These are phyloP conservation scores for Corythucha ciliata DNA, from an alignment of 2,888 invertebrate genomes.

Conservation along the genomic window DNA sequence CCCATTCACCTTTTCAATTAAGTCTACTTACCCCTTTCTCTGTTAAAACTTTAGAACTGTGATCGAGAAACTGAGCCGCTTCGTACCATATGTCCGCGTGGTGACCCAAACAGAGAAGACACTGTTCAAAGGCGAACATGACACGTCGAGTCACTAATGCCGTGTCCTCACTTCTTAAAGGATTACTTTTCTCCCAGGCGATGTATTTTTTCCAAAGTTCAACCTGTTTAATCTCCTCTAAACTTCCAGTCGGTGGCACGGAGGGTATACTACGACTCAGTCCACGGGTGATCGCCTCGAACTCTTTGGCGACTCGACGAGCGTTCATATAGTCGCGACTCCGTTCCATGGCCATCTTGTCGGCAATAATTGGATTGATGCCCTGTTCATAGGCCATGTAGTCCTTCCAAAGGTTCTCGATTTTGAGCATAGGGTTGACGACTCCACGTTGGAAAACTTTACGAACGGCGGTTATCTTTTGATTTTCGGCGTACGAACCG, in stretches of 20 bases:
- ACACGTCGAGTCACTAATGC: slow-evolving; percentile 86
- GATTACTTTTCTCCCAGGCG: slow-evolving; percentile 93
- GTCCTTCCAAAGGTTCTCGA: slow-evolving; percentile 95
- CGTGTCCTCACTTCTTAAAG: slow-evolving; percentile 90
- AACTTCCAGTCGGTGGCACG: slow-evolving; percentile 83
- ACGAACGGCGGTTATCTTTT: slow-evolving; percentile 95
- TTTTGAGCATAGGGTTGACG: slow-evolving; percentile 92
- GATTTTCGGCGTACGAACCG: slow-evolving; percentile 98
- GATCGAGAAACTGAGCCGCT: slow-evolving; percentile 92
- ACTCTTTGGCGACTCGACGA: slow-evolving; percentile 86
- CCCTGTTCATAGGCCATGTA: slow-evolving; percentile 94
- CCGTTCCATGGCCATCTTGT: slow-evolving; percentile 94
- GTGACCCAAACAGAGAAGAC: slow-evolving; percentile 88
- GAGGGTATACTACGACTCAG: slow-evolving; percentile 92
- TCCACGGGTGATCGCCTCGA: slow-evolving; percentile 90
- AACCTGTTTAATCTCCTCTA: slow-evolving; percentile 87
- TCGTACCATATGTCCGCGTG: slow-evolving; percentile 99
- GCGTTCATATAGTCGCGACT: slow-evolving; percentile 98
- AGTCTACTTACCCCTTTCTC: slow-evolving; percentile 74
- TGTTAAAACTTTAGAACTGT: slow-evolving; percentile 82
- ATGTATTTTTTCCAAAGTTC: slow-evolving; percentile 99
- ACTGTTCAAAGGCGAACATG: slow-evolving; percentile 98
- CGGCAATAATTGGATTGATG: slow-evolving; percentile 81
- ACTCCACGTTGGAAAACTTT: slow-evolving; percentile 95
- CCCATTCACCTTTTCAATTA: neutral